A percentile compares a stretch with the other conserved stretches of the same genome.
phyloP scores from a whole-genome alignment of 2,113 vertebrate genomes.

The Spermophilus dauricus region DNA sequence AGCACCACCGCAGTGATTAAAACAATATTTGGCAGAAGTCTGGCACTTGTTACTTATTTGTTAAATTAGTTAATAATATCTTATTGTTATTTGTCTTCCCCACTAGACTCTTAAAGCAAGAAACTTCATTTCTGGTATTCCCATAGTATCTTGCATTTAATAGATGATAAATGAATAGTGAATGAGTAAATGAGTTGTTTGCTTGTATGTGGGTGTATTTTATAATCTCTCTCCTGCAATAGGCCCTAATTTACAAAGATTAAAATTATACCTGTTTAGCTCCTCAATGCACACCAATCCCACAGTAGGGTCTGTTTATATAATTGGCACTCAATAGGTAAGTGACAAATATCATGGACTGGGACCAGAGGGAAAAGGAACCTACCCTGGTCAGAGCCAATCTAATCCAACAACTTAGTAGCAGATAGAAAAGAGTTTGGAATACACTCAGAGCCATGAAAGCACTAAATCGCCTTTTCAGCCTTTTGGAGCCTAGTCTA shows the following conservation, averaged over 20 bases:
- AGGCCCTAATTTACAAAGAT: not conserved
- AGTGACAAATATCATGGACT: not conserved
- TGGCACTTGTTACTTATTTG: not conserved
- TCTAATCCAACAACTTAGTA: not conserved
- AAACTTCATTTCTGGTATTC: not conserved
- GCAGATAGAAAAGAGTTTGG: not conserved
- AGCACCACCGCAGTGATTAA: not conserved
- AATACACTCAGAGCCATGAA: not conserved
- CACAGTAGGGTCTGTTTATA: not conserved
- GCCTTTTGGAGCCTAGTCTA: not conserved
- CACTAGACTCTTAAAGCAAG: not conserved
- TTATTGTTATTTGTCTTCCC: not conserved
- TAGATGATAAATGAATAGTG: not conserved
- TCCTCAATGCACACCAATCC: not conserved
- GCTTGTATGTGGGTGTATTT: not conserved
- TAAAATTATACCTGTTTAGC: not conserved
- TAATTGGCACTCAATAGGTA: not conserved
- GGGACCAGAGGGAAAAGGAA: not conserved
- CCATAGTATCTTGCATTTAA: not conserved
- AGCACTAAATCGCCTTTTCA: not conserved
- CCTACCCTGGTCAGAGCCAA: not conserved
- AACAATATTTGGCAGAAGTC: not conserved
- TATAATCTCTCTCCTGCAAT: not conserved
- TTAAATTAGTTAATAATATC: not conserved
- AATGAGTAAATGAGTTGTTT: not conserved